Percentiles rank a stretch among this genome's conserved stretches.
Conservation (phyloP, 1,140 invertebrate species). For the Drosophila albomicans region DNA sequence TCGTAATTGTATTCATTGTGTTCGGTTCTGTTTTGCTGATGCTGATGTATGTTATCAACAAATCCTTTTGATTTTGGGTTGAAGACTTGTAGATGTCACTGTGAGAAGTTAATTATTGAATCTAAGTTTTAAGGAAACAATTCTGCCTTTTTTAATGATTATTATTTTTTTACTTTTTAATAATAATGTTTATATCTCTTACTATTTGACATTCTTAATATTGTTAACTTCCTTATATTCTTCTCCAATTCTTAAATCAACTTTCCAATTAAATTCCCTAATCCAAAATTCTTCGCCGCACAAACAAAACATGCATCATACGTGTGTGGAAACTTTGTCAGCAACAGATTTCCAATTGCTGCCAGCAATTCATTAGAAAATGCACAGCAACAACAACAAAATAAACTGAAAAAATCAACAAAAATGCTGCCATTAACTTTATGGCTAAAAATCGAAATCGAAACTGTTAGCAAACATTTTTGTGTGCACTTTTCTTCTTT, state of each 20-base stretch:
- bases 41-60: constrained; percentile 14
- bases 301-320: constrained; percentile 29
- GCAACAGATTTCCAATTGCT: constrained; percentile 74
- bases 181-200: too few relatives aligned
- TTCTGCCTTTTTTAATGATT: too few relatives aligned
- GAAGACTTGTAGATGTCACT: background rate
- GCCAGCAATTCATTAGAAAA: constrained; percentile 57
- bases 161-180: too few relatives aligned
- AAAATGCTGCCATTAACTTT: constrained; percentile 70
- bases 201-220: background rate
- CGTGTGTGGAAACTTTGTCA: constrained; percentile 63
- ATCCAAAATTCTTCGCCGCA: background rate
- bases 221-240: background rate
- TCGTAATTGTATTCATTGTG: constrained; percentile 51
- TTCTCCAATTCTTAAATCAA: background rate
- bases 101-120: background rate
- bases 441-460: constrained; percentile 72
- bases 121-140: too few relatives aligned
- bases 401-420: constrained; percentile 76
- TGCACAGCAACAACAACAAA: constrained; percentile 12
- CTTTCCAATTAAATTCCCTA: background rate
- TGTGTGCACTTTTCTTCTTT: constrained; percentile 59
- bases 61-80: background rate
- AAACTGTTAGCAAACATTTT: constrained; percentile 80
- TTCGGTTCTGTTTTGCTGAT: constrained; percentile 17